Conservation (phyloP, 1,140 invertebrate genomes). For the Drosophila baimaii region DNA sequence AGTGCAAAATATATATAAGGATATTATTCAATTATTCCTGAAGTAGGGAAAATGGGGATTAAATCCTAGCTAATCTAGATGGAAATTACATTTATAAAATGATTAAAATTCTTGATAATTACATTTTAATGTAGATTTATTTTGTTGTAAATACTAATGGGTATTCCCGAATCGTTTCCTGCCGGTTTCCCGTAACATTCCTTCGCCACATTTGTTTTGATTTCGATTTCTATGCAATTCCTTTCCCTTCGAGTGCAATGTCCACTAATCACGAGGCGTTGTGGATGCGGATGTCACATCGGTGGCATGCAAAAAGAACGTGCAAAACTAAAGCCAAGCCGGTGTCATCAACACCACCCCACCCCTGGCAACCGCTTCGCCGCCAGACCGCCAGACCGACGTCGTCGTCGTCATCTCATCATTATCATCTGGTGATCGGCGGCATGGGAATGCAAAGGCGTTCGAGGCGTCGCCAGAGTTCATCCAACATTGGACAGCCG, state of each 20-base stretch:
- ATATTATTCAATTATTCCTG: no score
- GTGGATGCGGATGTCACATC: constrained; percentile 54
- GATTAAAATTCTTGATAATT: no score
- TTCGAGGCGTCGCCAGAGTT: constrained; percentile 67
- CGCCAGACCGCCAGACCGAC: constrained; percentile 10
- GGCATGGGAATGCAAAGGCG: constrained; percentile 63
- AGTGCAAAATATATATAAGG: no score
- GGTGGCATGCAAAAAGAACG: constrained; percentile 72
- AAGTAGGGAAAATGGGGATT: no score
- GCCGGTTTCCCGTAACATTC: constrained; percentile 21
- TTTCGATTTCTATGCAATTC: constrained; percentile 69
- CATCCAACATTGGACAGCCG: constrained; percentile 42
- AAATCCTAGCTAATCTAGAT: no score
- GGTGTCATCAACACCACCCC: constrained; percentile 22
- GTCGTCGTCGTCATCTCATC: constrained; percentile 26
- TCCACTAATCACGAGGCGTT: constrained; percentile 68
- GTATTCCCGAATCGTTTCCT: constrained; percentile 3
- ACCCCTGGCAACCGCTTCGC: constrained; percentile 4
- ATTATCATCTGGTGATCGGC: constrained; percentile 36
- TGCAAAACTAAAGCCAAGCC: constrained; percentile 37
- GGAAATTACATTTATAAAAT: no score
- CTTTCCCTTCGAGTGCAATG: constrained; percentile 63
- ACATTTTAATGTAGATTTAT: neutral
- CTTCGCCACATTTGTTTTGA: constrained; percentile 52
- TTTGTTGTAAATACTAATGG: neutral